These are phyloP conservation scores for Pleuronectes platessa DNA, from an alignment of 2,113 vertebrate species.

Conservation along the genomic window DNA sequence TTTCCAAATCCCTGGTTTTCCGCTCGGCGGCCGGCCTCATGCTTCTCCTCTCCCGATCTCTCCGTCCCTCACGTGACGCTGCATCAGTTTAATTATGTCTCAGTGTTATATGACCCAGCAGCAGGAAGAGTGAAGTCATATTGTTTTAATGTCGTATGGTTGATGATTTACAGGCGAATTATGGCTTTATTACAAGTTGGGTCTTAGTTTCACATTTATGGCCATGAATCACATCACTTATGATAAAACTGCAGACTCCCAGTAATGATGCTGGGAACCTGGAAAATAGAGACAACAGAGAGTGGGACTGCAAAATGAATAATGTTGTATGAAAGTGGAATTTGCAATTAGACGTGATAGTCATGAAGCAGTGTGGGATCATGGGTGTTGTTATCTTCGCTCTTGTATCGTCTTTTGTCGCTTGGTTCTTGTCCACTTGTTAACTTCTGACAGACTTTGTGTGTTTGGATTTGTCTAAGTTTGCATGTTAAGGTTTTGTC, in stretches of 20 bases:
- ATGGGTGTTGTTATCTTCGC: too few species aligned
- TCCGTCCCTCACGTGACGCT: slow-evolving; percentile 30
- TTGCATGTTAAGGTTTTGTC: too few species aligned
- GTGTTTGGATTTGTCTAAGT: too few species aligned
- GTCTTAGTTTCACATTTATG: slow-evolving; percentile 22
- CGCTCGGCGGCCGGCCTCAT: slow-evolving; percentile 62
- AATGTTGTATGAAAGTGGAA: not conserved
- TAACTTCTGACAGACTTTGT: too few species aligned
- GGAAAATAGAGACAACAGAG: not conserved
- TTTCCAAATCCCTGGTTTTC: slow-evolving; percentile 75
- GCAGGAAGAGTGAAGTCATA: slow-evolving; percentile 41
- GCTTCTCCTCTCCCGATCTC: slow-evolving; percentile 13
- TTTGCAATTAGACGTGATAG: not conserved
- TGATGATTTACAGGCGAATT: slow-evolving; percentile 29
- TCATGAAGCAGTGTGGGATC: too few species aligned
- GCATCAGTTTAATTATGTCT: slow-evolving; percentile 47
- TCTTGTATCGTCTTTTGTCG: too few species aligned
- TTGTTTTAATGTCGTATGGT: not conserved
- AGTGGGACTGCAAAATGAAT: not conserved
- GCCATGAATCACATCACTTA: not conserved
- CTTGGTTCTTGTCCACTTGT: too few species aligned
- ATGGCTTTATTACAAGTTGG: slow-evolving; percentile 4
- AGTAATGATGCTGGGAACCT: not conserved
- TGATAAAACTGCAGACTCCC: not conserved
- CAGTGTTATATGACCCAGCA: slow-evolving; percentile 24